Evolutionary conservation across 2,113 vertebrate genomes (phyloP).

Genomic region (Mohoua ochrocephala): DNA sequence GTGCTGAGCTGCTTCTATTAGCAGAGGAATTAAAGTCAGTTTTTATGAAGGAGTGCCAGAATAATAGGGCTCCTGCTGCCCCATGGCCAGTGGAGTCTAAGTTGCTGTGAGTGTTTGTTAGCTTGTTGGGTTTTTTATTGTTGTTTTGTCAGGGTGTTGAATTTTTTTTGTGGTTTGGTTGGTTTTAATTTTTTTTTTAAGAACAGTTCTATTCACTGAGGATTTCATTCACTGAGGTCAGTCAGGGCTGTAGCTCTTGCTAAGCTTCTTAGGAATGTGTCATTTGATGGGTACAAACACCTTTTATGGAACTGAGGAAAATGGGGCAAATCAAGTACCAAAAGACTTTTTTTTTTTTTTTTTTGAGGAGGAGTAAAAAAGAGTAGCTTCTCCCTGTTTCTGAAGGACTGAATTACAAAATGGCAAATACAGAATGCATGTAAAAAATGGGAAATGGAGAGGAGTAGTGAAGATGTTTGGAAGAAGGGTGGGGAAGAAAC

Average conservation of each 20-base stretch:
- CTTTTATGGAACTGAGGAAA: not conserved
- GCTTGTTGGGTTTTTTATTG: not conserved
- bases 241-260: not conserved
- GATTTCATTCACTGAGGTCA: not conserved
- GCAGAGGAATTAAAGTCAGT: not conserved
- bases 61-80: not conserved
- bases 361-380: accelerated
- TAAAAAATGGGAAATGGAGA: not conserved
- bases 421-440: not conserved
- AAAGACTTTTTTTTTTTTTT: not conserved
- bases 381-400: accelerated
- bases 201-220: not conserved
- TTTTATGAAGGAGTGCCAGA: not conserved
- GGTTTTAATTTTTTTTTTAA: not conserved
- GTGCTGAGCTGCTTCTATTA: not conserved
- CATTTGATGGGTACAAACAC: not conserved
- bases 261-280: not conserved
- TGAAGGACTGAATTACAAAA: not conserved
- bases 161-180: not conserved
- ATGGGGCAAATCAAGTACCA: not conserved
- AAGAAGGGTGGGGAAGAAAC: not conserved
- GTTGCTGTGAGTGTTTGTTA: not conserved
- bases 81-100: not conserved
- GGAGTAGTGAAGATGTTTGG: not conserved
- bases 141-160: no score